Conservation (phyloP, 2,797 vertebrate species). For the Alectoris magna region DNA sequence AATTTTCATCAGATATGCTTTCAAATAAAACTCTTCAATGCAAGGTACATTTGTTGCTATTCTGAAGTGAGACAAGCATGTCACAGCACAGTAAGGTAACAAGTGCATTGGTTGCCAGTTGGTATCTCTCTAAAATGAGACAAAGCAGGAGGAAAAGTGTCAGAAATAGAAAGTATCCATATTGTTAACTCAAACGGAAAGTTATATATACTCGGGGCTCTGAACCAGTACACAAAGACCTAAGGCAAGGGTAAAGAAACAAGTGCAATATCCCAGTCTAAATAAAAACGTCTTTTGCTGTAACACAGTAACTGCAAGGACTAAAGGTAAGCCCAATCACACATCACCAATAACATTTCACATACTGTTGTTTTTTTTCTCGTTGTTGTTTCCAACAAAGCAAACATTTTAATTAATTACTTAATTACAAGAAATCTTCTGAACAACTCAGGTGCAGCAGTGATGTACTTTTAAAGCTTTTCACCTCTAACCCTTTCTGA, state of each 20-base stretch:
- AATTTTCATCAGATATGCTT: background rate
- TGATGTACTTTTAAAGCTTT: slow-evolving; percentile 13
- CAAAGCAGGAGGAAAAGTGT: slow-evolving; percentile 2
- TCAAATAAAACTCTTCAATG: slow-evolving; percentile 29
- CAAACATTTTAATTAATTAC: background rate
- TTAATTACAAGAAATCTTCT: slow-evolving; percentile 21
- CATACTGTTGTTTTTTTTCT: background rate
- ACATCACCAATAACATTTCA: background rate
- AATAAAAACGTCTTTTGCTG: background rate
- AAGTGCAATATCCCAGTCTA: background rate
- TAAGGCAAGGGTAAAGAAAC: background rate
- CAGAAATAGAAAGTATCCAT: slow-evolving; percentile 51
- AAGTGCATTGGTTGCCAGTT: background rate
- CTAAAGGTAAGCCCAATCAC: background rate
- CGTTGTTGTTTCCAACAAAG: background rate
- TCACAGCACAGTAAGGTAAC: background rate
- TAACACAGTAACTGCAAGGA: background rate
- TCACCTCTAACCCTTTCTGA: background rate
- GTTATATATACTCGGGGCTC: slow-evolving; percentile 6
- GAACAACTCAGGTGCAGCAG: background rate
- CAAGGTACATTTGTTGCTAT: background rate
- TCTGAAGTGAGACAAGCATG: background rate
- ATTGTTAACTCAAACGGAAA: slow-evolving; percentile 50
- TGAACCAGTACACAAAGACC: background rate
- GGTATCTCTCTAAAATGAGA: slow-evolving; percentile 8